These are phyloP conservation scores for Macrosiphum euphorbiae DNA, from an alignment of 2,888 invertebrate species.

Conservation along the genomic window DNA sequence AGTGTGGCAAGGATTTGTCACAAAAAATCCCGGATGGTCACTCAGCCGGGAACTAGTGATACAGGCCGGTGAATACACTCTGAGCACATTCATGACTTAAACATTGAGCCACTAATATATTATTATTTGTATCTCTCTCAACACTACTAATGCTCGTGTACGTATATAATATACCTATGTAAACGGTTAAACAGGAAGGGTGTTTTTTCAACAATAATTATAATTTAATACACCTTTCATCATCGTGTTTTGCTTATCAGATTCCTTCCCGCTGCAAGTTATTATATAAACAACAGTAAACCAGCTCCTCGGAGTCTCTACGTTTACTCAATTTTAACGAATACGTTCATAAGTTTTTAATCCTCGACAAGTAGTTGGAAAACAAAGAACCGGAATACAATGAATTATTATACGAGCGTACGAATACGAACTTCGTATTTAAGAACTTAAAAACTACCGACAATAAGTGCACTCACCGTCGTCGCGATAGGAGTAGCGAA, in stretches of 20 bases:
- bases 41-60: too few species aligned
- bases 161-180: too few species aligned
- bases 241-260: neutral
- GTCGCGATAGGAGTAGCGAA: neutral
- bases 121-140: neutral
- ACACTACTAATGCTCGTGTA: too few species aligned
- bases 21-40: too few species aligned
- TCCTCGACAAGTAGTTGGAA: neutral
- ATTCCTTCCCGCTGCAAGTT: neutral
- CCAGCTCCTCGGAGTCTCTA: neutral
- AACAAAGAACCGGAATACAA: constrained; percentile 42
- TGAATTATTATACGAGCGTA: constrained; percentile 21
- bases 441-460: constrained; percentile 39
- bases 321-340: constrained; percentile 10
- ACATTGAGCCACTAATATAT: too few species aligned
- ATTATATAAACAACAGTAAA: neutral
- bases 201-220: too few species aligned
- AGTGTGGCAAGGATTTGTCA: too few species aligned
- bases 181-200: too few species aligned
- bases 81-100: too few species aligned
- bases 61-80: too few species aligned
- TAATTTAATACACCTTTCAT: neutral
- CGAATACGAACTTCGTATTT: constrained; percentile 13
- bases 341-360: constrained; percentile 38
- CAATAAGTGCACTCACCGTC: constrained; percentile 34